Evolutionary conservation across 2,888 invertebrate genomes (phyloP).

Genomic region (Atherix ibis): DNA sequence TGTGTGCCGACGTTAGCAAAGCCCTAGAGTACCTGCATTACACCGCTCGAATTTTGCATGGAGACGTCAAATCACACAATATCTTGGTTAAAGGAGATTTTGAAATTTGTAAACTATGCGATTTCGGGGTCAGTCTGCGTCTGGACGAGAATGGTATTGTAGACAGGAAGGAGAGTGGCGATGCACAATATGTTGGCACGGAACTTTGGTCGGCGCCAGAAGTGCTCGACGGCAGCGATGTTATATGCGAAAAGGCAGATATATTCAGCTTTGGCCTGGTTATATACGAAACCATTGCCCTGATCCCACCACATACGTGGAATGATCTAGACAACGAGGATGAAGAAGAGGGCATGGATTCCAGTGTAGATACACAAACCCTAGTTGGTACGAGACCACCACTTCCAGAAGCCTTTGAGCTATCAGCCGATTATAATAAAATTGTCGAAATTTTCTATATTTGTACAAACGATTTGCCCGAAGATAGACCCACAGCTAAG

Average conservation of each 20-base stretch:
- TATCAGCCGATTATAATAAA: conserved; percentile 41
- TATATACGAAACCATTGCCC: conserved; percentile 66
- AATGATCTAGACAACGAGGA: conserved; percentile 14
- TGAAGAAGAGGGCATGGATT: conserved; percentile 19
- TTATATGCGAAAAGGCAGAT: conserved; percentile 55
- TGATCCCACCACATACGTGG: conserved; percentile 48
- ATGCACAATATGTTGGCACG: conserved; percentile 51
- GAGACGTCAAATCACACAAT: conserved; percentile 74
- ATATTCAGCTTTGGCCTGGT: conserved; percentile 66
- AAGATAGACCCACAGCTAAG: conserved; percentile 43
- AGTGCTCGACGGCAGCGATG: conserved; percentile 41
- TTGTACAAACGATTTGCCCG: conserved; percentile 47
- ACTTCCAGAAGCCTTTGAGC: conserved; percentile 43
- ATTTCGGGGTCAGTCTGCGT: conserved; percentile 68
- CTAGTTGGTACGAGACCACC: conserved; percentile 50
- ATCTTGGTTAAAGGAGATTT: conserved; percentile 62
- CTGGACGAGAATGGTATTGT: conserved; percentile 46
- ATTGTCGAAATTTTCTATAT: conserved; percentile 53
- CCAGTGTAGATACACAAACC: conserved; percentile 15
- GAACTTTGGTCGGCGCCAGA: conserved; percentile 69
- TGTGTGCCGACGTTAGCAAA: conserved; percentile 47
- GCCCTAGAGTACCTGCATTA: conserved; percentile 66
- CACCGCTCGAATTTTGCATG: conserved; percentile 53
- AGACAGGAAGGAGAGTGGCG: conserved; percentile 37
- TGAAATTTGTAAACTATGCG: conserved; percentile 60